Evolutionary conservation across 2,888 invertebrate species (phyloP).

Genomic region (Zhuqinia jingwanae): DNA sequence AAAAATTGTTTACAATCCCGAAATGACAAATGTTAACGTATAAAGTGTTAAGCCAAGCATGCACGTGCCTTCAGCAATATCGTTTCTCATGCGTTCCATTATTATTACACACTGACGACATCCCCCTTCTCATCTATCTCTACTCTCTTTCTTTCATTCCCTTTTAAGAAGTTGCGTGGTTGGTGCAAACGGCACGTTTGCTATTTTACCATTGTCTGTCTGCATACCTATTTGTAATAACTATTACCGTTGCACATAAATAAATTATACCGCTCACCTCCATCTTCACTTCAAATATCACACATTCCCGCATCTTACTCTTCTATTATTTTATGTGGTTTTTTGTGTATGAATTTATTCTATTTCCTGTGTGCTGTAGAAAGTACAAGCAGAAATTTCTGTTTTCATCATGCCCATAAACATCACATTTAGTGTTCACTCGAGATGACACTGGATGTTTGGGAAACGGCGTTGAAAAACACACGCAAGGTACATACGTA

Average conservation of each 20-base stretch:
- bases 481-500: not conserved
- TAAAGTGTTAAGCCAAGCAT: constrained; percentile 22
- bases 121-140: not conserved
- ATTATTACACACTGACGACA: not conserved
- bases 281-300: too few relatives aligned
- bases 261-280: not conserved
- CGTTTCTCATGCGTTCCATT: not conserved
- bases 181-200: too few relatives aligned
- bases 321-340: too few relatives aligned
- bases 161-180: not conserved
- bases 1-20: constrained; percentile 53
- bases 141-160: not conserved
- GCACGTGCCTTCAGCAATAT: constrained; percentile 22
- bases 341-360: too few relatives aligned
- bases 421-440: constrained; percentile 12
- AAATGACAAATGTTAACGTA: constrained; percentile 49
- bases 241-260: not conserved
- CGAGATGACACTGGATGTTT: not conserved
- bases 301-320: too few relatives aligned
- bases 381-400: constrained; percentile 20
- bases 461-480: not conserved
- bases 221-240: constrained; percentile 26
- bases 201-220: too few relatives aligned
- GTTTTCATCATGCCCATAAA: constrained; percentile 16
- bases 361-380: too few relatives aligned